Conservation (phyloP, 2,797 vertebrate genomes). For the Nannoperca obscura region DNA sequence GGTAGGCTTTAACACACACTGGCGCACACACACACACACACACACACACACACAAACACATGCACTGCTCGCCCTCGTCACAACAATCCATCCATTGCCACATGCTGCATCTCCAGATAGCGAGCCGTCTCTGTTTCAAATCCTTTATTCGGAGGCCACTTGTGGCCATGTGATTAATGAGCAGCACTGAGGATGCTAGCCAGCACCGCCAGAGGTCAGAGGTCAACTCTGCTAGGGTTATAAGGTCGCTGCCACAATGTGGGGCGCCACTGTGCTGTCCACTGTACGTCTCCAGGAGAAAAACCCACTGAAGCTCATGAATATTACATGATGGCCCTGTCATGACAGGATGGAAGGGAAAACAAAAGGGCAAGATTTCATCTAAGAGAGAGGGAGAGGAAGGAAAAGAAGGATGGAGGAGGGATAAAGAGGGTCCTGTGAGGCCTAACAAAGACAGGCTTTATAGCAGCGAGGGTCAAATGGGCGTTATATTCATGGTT, state of each 20-base stretch:
- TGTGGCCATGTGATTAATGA: constrained; percentile 64
- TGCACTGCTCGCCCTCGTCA: constrained; percentile 24
- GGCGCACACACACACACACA: constrained; percentile 13
- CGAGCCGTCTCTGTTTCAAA: constrained; percentile 18
- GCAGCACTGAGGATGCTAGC: constrained; percentile 26
- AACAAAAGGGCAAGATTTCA: constrained; percentile 81
- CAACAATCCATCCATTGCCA: constrained; percentile 35
- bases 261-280: constrained; percentile 63
- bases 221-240: constrained; percentile 54
- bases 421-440: constrained; percentile 80
- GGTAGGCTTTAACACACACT: constrained; percentile 24
- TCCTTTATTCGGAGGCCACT: constrained; percentile 34
- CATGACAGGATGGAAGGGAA: constrained; percentile 75
- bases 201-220: constrained; percentile 54
- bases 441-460: constrained; percentile 81
- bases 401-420: constrained; percentile 68
- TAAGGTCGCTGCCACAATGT: constrained; percentile 49
- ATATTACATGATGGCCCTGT: constrained; percentile 79
- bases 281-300: constrained; percentile 65
- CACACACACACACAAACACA: constrained; percentile 11
- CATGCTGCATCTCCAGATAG: constrained; percentile 39
- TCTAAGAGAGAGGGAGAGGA: constrained; percentile 69
- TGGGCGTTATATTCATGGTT: constrained; percentile 78
- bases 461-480: constrained; percentile 76
- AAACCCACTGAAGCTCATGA: constrained; percentile 74